Conservation (phyloP, 2,888 invertebrate genomes). For the Polyommatus iphigenia region DNA sequence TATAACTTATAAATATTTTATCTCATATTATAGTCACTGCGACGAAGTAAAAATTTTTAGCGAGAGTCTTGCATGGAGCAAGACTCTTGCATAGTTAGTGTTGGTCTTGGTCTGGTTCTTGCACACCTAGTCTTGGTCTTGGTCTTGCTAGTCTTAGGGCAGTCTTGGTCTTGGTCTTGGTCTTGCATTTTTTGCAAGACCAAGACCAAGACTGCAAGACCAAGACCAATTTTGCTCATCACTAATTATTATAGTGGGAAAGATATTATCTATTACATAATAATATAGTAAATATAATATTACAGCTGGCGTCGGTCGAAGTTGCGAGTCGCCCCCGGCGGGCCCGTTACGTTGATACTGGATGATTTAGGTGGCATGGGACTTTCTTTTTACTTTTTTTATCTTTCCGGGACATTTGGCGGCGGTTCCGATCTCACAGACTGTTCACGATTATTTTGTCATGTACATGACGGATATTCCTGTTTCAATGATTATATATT, state of each 20-base stretch:
- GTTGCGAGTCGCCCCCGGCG: constrained; percentile 31
- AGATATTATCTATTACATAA: constrained; percentile 5
- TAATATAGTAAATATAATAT: constrained; percentile 22
- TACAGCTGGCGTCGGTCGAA: constrained; percentile 22
- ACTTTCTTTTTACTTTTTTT: constrained; percentile 46
- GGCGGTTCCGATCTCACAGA: constrained; percentile 40
- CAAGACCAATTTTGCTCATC: too few species aligned
- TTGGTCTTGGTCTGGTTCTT: too few species aligned
- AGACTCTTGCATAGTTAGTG: too few species aligned
- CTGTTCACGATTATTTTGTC: constrained; percentile 39
- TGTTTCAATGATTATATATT: not conserved
- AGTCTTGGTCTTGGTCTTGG: too few species aligned
- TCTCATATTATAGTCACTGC: too few species aligned
- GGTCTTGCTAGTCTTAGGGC: too few species aligned
- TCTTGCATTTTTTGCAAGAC: too few species aligned
- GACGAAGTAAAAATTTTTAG: too few species aligned
- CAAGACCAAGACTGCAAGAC: too few species aligned
- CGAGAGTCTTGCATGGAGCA: too few species aligned
- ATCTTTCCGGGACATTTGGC: constrained; percentile 49
- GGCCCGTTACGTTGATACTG: constrained; percentile 42
- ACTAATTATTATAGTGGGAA: not conserved
- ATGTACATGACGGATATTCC: constrained; percentile 30
- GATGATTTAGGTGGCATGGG: constrained; percentile 45
- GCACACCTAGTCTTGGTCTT: too few species aligned
- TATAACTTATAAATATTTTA: too few species aligned